Evolutionary conservation across 2,888 invertebrate genomes (phyloP).

Genomic region (Drosophila helvetica): DNA sequence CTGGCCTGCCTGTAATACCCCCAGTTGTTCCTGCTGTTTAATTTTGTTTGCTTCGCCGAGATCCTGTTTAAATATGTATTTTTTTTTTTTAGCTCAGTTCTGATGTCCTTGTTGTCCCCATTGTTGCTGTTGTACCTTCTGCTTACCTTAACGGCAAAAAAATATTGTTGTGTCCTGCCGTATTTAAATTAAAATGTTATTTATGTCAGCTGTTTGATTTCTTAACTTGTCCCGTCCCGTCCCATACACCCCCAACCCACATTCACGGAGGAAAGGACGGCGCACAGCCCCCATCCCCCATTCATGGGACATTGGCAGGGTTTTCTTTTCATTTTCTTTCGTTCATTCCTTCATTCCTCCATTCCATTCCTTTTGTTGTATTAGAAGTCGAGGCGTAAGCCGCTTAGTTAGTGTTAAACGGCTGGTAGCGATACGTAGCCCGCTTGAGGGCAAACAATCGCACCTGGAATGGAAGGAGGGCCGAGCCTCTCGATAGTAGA

Average conservation of each 20-base stretch:
- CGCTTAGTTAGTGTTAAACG: slow-evolving; percentile 76
- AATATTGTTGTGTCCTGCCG: slow-evolving; percentile 71
- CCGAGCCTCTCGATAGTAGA: too few species aligned
- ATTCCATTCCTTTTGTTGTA: slow-evolving; percentile 52
- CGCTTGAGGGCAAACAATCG: background rate
- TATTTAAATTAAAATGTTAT: slow-evolving; percentile 79
- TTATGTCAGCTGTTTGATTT: slow-evolving; percentile 79
- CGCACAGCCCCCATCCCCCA: slow-evolving; percentile 20
- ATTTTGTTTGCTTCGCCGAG: slow-evolving; percentile 69
- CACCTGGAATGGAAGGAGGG: background rate
- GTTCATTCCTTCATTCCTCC: slow-evolving; percentile 11
- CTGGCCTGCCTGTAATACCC: background rate
- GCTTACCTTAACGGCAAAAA: slow-evolving; percentile 75
- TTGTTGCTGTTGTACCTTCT: slow-evolving; percentile 59
- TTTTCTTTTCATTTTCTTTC: slow-evolving; percentile 35
- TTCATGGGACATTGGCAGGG: slow-evolving; percentile 37
- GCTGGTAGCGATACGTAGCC: slow-evolving; percentile 57
- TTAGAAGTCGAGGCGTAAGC: slow-evolving; percentile 64
- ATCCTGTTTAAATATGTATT: slow-evolving; percentile 75
- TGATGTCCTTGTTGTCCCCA: slow-evolving; percentile 36
- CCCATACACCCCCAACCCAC: slow-evolving; percentile 1
- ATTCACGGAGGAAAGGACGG: background rate
- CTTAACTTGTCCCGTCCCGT: slow-evolving; percentile 61
- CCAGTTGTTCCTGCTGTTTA: slow-evolving; percentile 52
- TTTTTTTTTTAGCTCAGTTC: slow-evolving; percentile 29